These are phyloP conservation scores for Siphamia tubifer DNA, from an alignment of 2,113 vertebrate genomes.

Conservation along the genomic window DNA sequence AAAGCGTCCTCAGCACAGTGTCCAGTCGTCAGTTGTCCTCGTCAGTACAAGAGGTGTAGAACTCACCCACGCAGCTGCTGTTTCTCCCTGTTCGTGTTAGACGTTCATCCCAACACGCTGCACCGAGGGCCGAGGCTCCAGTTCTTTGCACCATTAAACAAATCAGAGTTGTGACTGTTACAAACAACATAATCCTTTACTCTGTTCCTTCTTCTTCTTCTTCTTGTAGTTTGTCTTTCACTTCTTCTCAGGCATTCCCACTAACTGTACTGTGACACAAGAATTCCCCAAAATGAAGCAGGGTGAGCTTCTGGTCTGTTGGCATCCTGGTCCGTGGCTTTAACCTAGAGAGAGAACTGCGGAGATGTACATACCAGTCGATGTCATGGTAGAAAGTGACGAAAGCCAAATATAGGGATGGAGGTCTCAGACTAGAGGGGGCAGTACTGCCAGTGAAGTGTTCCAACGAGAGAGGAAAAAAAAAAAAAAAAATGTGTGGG, in stretches of 20 bases:
- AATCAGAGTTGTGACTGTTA: slow-evolving; percentile 73
- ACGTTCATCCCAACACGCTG: slow-evolving; percentile 71
- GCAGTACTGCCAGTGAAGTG: neutral
- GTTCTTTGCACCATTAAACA: slow-evolving; percentile 63
- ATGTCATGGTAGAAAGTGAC: neutral
- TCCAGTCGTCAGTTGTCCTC: neutral
- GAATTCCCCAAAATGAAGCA: slow-evolving; percentile 51
- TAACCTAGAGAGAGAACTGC: neutral
- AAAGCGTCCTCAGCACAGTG: neutral
- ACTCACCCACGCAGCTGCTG: slow-evolving; percentile 84
- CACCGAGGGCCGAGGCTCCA: slow-evolving; percentile 24
- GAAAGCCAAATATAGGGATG: slow-evolving; percentile 1
- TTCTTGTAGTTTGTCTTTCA: slow-evolving; percentile 59
- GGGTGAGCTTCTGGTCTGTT: slow-evolving; percentile 22
- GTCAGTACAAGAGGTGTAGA: neutral
- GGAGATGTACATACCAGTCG: slow-evolving; percentile 35
- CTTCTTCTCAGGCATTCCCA: slow-evolving; percentile 68
- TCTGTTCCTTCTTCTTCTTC: slow-evolving; percentile 10
- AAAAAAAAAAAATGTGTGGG: slow-evolving; percentile 15
- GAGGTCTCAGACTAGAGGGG: neutral
- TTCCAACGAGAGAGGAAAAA: neutral
- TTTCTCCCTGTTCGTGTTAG: slow-evolving; percentile 54
- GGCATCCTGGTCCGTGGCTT: slow-evolving; percentile 69
- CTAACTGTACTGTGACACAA: slow-evolving; percentile 30
- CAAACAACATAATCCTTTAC: slow-evolving; percentile 80